Evolutionary conservation across 2,888 invertebrate genomes (phyloP), one percentile per base, ranked within the genome.

Genomic region (Xestia c-nigrum): DNA sequence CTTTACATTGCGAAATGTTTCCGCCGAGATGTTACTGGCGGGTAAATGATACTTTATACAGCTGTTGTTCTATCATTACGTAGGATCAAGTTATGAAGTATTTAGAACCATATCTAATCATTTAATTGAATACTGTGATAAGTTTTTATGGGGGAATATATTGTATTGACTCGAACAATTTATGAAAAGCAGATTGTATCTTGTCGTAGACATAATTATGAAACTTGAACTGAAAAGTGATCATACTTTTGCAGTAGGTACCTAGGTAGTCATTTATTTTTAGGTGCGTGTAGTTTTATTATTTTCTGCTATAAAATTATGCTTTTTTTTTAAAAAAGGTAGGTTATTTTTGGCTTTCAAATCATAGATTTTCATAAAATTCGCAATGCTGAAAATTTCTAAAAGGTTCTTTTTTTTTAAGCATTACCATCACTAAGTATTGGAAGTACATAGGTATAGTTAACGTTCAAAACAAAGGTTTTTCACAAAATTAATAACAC

Each of bases 1-100:
- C 79, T 86, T 83, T 81, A 78, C 85, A 82, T 81, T 86, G 86
- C 78, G 84, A 82, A 88, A 85, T 83, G 81, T 87, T 86, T 83
- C 81, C 80, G 76, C 74, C 67, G 75, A 84, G 85, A 80, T 84
- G 83, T 88, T 84, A 84, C 77, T 38, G 70, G 61, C 57, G 69
- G 80, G 70, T 77, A 84, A 84, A 83, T 86, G 81, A 81, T 81
- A 87, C 74, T 81, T 83, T 82, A 86, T 80, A 79, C 81, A 81
- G 72, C 74, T 78, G 85, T 86, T 75, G 78, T 84, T 74, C 72
- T 76, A 71, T 80, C 84, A 85, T 87, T 84, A 70, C 70, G 72
- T 79, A 64, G 68, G 71, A 75, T 71, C 68, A 71, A 75, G 72
- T 80, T 81, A 76, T 77, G 64, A 47, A 72, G 59, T 75, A 80